Conservation (phyloP, 2,888 invertebrate genomes). For the Alloscopus bannaensis region DNA sequence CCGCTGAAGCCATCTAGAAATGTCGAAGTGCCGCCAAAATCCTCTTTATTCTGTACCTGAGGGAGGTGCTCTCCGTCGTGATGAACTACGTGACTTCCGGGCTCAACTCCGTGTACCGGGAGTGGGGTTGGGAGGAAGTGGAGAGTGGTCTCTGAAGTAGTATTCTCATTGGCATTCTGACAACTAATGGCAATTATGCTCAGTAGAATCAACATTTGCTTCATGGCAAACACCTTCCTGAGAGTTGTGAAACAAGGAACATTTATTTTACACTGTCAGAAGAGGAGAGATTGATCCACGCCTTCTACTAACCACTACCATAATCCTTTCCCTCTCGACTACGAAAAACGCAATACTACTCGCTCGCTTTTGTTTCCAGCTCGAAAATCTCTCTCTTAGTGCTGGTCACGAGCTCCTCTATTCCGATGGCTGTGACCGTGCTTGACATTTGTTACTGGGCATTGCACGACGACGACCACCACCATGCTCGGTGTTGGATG, state of each 20-base stretch:
- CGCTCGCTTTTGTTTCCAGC: constrained; percentile 14
- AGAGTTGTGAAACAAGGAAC: constrained; percentile 59
- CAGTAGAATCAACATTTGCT: constrained; percentile 71
- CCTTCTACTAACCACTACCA: constrained; percentile 27
- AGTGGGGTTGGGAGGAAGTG: constrained; percentile 68
- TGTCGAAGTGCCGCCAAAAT: constrained; percentile 57
- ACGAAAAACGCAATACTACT: constrained; percentile 8
- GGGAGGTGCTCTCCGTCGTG: constrained; percentile 59
- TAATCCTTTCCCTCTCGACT: constrained; percentile 7
- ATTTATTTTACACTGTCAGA: constrained; percentile 63
- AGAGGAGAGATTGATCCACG: constrained; percentile 52
- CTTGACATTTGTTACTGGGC: constrained; percentile 46
- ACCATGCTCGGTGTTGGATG: too few relatives aligned
- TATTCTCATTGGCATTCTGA: constrained; percentile 70
- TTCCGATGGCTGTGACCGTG: too few relatives aligned
- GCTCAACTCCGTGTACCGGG: constrained; percentile 54
- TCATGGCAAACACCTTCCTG: constrained; percentile 68
- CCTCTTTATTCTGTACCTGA: constrained; percentile 55
- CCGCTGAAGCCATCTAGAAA: constrained; percentile 57
- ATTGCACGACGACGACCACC: constrained; percentile 37
- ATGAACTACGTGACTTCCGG: constrained; percentile 62
- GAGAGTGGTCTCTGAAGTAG: constrained; percentile 64
- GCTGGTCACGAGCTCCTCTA: constrained; percentile 5
- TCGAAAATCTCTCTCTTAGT: constrained; percentile 31
- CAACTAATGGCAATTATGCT: constrained; percentile 72